Base-by-base conservation (phyloP, 2,113 vertebrate species). In the Bujurquina vittata region DNA sequence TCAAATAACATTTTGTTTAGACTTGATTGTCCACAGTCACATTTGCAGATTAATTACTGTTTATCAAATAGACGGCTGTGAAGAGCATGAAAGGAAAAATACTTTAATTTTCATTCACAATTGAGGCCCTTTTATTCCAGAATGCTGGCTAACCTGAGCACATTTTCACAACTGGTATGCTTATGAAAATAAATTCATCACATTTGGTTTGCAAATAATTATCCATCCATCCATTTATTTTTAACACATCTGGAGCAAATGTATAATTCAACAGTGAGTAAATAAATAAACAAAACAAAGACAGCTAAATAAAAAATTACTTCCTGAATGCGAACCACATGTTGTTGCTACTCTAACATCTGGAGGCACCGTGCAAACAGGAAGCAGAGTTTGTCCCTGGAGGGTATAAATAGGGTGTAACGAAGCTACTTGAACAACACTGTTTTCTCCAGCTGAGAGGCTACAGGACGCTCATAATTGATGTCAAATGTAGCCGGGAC, bases 401-500 rank as follows among this genome's bases (percentile, higher is more conserved):
- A 15, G 84, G 61, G 52, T 63, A 73, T 23, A 58, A 87, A 80
- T 1, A 58, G 22, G 29, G 40, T 79, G 77, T 7, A 69, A 43
- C 4, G 9, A 80, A n/a, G 65, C 35, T 31, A 61, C n/a, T 77
- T 43, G 6, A 55, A 83, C 76, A 49, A 56, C 54, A 49, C 61
- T 0, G 49, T 59, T 76, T 80, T 59, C 83, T 82, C 75, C 20
- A 52, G 55, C 63, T 31, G 77, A 88, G 73, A 86, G 56, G 81
- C 73, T 72, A 61, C 78, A 35, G 63, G 87, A 88, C 61, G 79
- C 75, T 84, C 46, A 75, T 93, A 93, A 95, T 92, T 91, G 80
- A 87, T 91, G 88, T 90, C 89, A 90, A 91, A 91, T 49, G 79
- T 87, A 82, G 67, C 81, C 2, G 58, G 65, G 90, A 86, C 87